Percentiles rank a stretch among this genome's conserved stretches.
phyloP scores from a whole-genome alignment of 2,797 vertebrate species.

The Helarctos malayanus region DNA sequence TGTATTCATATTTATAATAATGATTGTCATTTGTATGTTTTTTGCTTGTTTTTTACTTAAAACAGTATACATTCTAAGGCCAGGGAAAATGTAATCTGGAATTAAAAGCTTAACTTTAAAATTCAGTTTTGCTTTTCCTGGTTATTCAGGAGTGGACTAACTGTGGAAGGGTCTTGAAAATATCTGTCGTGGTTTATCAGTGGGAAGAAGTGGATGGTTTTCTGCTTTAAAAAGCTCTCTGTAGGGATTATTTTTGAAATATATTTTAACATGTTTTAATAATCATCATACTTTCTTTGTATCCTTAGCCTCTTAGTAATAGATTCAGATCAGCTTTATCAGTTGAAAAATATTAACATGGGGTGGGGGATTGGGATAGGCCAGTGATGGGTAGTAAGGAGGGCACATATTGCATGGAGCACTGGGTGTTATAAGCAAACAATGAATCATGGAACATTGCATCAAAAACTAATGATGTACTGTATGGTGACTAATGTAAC shows the following conservation, averaged over 20 bases:
- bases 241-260: background rate
- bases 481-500: too few species aligned
- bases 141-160: constrained; percentile 27
- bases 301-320: background rate
- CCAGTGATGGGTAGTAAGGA: too few species aligned
- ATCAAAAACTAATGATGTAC: too few species aligned
- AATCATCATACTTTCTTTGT: background rate
- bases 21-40: constrained; percentile 39
- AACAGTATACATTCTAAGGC: background rate
- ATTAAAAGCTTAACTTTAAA: constrained; percentile 71
- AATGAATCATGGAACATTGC: too few species aligned
- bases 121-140: constrained; percentile 45
- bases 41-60: background rate
- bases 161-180: background rate
- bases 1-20: constrained; percentile 53
- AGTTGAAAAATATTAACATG: background rate
- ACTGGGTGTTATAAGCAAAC: too few species aligned
- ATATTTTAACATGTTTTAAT: constrained; percentile 1
- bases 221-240: background rate
- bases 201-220: background rate
- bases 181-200: constrained; percentile 18
- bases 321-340: background rate
- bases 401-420: too few species aligned
- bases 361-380: too few species aligned
- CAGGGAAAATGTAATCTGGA: constrained; percentile 56